Base-by-base conservation (phyloP, 2,113 vertebrate genomes). In the Entomyzon cyanotis region DNA sequence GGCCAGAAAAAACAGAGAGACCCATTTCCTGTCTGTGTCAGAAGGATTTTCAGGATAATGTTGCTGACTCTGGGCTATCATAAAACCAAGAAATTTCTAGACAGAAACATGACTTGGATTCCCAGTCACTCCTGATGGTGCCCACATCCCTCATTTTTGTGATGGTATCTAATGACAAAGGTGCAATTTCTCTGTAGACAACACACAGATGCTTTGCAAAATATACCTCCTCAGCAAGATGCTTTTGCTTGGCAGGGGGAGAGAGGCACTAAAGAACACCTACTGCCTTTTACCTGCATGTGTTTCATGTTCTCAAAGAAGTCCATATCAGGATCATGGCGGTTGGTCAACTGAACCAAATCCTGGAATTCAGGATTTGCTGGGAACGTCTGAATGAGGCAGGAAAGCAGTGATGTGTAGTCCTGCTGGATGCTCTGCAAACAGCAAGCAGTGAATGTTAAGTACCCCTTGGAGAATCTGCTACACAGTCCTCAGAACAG, bases 301-400 rank as follows among this genome's bases (percentile, higher is more conserved):
- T 99, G 99, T 88, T 99, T 99, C 99, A 99, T 99, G 94, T 99
- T 99, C 96, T 99, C 99, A 81, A 99, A 99, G 97, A 99, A 99
- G 97, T 99, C 99, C 28, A 98, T 99, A 95, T 99, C 99, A 0
- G 96, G 99, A 96, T 99, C 99, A n/a, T 97, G 98, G 87, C 92
- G 92, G 93, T 99, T 97, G 31, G 99, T 99, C 80, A 99, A 98
- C 97, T 99, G 99, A 41, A 99, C 99, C 96, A 99, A 97, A 76
- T 99, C 99, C 83, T 96, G 97, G 97, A 99, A 99, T 87, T 99
- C 99, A 0, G 97, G 94, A 94, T 97, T 98, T 90, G 95, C 37
- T 59, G 99, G 98, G 81, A 99, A 99, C 0, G 98, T 98, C 84
- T 98, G 98, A 93, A 99, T 98, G 97, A 99, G 98, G 95, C 98